Conservation (phyloP, 2,797 vertebrate genomes). For the Hippopotamyrus pictus region DNA sequence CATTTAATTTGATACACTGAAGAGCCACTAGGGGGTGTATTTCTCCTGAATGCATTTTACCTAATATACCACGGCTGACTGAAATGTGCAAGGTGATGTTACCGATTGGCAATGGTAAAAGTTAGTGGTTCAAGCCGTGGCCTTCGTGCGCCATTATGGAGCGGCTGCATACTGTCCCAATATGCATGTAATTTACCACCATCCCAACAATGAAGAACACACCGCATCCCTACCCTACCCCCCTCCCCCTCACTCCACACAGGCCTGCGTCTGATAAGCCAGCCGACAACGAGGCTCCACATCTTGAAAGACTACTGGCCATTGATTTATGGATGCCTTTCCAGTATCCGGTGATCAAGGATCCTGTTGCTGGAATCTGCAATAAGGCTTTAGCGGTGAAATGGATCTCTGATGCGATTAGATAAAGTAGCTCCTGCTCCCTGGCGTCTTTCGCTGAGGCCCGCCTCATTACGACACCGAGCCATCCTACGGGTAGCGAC, state of each 20-base stretch:
- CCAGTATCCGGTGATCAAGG: neutral
- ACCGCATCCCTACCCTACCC: neutral
- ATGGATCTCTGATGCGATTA: neutral
- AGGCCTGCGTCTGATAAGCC: neutral
- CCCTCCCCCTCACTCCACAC: neutral
- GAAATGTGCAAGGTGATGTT: neutral
- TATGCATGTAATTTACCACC: neutral
- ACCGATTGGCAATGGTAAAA: neutral
- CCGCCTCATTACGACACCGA: neutral
- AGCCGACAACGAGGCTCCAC: neutral
- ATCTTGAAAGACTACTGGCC: neutral
- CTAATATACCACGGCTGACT: neutral
- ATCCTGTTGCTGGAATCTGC: conserved; percentile 5
- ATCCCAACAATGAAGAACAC: neutral
- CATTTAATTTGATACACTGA: neutral
- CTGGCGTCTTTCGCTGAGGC: neutral
- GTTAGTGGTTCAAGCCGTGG: neutral
- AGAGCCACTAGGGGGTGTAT: neutral
- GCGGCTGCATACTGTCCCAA: neutral
- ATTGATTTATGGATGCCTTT: neutral
- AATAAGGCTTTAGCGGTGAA: neutral
- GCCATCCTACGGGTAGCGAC: neutral
- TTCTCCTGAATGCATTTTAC: neutral
- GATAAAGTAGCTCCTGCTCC: neutral
- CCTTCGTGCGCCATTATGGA: neutral